Base-by-base conservation (phyloP, 2,797 vertebrate species). In the Lepidocolaptes lacrymiger region DNA sequence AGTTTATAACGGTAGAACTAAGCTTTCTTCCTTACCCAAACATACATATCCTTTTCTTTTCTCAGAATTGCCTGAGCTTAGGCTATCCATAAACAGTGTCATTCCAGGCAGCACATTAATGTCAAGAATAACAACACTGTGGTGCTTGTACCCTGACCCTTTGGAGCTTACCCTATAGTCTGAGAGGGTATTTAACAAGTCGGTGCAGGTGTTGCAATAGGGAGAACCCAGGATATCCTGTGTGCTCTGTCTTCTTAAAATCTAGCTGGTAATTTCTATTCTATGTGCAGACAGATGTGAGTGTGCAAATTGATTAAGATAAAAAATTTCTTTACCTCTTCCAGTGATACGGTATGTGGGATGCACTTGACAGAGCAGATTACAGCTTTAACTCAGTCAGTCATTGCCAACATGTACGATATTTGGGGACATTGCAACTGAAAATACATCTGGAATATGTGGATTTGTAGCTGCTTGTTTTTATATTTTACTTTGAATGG, bases 1-100 rank as follows among this genome's bases (percentile, higher is more conserved):
- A 26, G 2, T 2, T 44, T 36, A 9, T 18, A 5, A 37, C 15
- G 0, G 0, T 23, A 52, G 3, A 6, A 9, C 20, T 62, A 61
- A 62, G 3, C 6, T 49, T 8, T 61, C 14, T 56, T 64, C 43
- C 46, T 89, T 20, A 49, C 16, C 5, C 27, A 86, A 63, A 34
- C 2, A 3, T 24, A 36, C 1, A 3, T 9, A 7, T 20, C 4
- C 1, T 71, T 76, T 81, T 49, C 19, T 21, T n/a, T 56, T 87
- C 19, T 8, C 27, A 16, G 51, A 76, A 37, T 17, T 48, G 13
- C 8, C 27, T n/a, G n/a, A 30, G 5, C 26, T 43, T 39, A 54
- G 46, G 13, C 9, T 61, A 12, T 32, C 34, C 11, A 12, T 22
- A 77, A 59, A 62, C 2, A 20, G 3, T 23, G 61, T 6, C 2